phyloP scores from a whole-genome alignment of 2,888 invertebrate genomes.

The Epicampocera succincta region DNA sequence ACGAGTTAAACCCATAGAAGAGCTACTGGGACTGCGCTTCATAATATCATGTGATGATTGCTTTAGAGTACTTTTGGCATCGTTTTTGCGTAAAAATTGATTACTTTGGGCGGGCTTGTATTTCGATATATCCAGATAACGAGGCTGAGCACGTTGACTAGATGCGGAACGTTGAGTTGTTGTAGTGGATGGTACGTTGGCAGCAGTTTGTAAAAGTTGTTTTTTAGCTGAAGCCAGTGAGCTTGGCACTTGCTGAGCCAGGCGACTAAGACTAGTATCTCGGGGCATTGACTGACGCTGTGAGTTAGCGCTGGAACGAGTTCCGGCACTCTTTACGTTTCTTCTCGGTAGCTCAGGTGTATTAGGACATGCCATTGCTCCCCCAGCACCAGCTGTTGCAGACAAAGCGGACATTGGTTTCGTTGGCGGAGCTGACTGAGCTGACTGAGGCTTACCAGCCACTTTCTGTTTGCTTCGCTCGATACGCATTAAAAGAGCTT shows the following conservation, averaged over 20 bases:
- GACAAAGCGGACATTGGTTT: conserved; percentile 33
- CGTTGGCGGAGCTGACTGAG: conserved; percentile 62
- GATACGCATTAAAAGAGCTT: conserved; percentile 86
- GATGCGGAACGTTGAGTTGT: conserved; percentile 67
- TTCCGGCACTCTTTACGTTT: conserved; percentile 75
- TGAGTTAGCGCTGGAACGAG: conserved; percentile 59
- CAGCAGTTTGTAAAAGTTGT: conserved; percentile 80
- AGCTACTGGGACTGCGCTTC: conserved; percentile 81
- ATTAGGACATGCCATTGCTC: conserved; percentile 82
- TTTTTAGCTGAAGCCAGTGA: conserved; percentile 81
- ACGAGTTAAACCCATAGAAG: conserved; percentile 79
- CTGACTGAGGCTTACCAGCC: conserved; percentile 71
- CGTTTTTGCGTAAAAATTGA: conserved; percentile 83
- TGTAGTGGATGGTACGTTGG: conserved; percentile 63
- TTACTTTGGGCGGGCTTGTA: conserved; percentile 83
- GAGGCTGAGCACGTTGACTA: conserved; percentile 80
- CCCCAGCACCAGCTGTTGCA: conserved; percentile 72
- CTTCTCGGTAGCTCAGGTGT: conserved; percentile 83
- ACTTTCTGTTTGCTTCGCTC: conserved; percentile 81
- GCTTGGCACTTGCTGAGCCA: conserved; percentile 80
- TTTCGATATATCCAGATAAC: conserved; percentile 85
- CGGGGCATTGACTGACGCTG: conserved; percentile 81
- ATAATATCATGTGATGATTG: conserved; percentile 74
- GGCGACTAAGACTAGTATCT: conserved; percentile 80
- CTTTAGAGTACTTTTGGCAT: conserved; percentile 82